Conservation (phyloP, 2,113 vertebrate species). For the Xenopus borealis region DNA sequence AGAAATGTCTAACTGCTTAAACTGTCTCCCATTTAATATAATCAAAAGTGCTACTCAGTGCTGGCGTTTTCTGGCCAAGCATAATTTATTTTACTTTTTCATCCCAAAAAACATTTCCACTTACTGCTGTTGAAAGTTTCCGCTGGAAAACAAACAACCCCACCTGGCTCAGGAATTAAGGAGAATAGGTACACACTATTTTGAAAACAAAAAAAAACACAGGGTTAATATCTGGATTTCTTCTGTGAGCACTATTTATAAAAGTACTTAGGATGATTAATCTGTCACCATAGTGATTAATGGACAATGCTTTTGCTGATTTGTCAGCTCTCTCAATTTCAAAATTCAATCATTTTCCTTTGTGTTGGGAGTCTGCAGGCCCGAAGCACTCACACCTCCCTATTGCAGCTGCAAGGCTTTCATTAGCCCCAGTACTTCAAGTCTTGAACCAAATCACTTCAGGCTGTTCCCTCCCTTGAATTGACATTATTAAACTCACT, state of each 20-base stretch:
- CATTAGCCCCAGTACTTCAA: slow-evolving; percentile 47
- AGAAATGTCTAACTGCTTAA: too few relatives aligned
- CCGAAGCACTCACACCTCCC: slow-evolving; percentile 49
- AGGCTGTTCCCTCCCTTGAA: slow-evolving; percentile 50
- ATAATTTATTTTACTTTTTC: too few relatives aligned
- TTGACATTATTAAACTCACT: slow-evolving; percentile 55
- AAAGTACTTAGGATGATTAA: slow-evolving; percentile 65
- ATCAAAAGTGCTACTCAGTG: too few relatives aligned
- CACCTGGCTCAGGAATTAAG: too few relatives aligned
- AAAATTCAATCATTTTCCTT: slow-evolving; percentile 67
- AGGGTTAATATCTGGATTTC: slow-evolving; percentile 10
- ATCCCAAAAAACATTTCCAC: too few relatives aligned
- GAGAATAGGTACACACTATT: too few relatives aligned
- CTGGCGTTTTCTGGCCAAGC: too few relatives aligned
- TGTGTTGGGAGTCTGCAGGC: slow-evolving; percentile 51
- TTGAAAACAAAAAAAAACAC: too few relatives aligned
- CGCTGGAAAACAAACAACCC: too few relatives aligned
- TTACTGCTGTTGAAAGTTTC: too few relatives aligned
- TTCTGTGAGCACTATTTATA: slow-evolving; percentile 48
- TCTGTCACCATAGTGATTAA: slow-evolving; percentile 68
- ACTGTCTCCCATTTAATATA: too few relatives aligned
- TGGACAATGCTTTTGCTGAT: slow-evolving; percentile 61
- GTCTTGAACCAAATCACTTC: slow-evolving; percentile 46
- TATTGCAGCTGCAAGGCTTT: slow-evolving; percentile 48
- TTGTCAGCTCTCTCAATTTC: slow-evolving; percentile 62